These are phyloP conservation scores for Dicrostonyx torquatus DNA, from an alignment of 2,797 vertebrate species.

Conservation along the genomic window DNA sequence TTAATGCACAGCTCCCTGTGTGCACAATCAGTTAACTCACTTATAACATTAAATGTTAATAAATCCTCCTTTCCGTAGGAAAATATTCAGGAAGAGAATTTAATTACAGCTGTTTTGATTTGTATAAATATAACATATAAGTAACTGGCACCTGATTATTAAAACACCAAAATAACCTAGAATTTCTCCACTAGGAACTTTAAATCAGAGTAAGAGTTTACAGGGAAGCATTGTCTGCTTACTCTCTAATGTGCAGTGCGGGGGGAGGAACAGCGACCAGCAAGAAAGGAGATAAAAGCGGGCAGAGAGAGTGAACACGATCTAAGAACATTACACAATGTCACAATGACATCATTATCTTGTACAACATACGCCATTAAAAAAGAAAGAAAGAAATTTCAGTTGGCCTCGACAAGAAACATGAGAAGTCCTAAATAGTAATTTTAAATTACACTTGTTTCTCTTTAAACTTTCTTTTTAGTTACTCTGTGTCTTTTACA, in stretches of 20 bases:
- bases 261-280: background rate
- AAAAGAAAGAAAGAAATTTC: background rate
- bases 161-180: slow-evolving; percentile 12
- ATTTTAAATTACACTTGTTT: background rate
- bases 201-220: slow-evolving; percentile 41
- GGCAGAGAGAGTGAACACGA: background rate
- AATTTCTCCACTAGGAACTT: slow-evolving; percentile 51
- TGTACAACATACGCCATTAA: background rate
- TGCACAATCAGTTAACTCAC: slow-evolving; percentile 40
- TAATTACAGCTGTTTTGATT: slow-evolving; percentile 51
- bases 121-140: background rate
- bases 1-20: slow-evolving; percentile 27
- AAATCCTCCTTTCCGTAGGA: background rate
- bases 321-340: background rate
- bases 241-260: background rate
- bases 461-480: background rate
- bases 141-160: slow-evolving; percentile 19
- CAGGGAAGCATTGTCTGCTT: background rate
- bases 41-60: slow-evolving; percentile 64
- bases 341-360: background rate
- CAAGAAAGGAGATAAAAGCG: background rate
- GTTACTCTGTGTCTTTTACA: background rate
- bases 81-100: slow-evolving; percentile 55
- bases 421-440: background rate
- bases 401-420: slow-evolving; percentile 16